phyloP scores from a whole-genome alignment of 1,140 invertebrate species.

The Drosophila auraria region DNA sequence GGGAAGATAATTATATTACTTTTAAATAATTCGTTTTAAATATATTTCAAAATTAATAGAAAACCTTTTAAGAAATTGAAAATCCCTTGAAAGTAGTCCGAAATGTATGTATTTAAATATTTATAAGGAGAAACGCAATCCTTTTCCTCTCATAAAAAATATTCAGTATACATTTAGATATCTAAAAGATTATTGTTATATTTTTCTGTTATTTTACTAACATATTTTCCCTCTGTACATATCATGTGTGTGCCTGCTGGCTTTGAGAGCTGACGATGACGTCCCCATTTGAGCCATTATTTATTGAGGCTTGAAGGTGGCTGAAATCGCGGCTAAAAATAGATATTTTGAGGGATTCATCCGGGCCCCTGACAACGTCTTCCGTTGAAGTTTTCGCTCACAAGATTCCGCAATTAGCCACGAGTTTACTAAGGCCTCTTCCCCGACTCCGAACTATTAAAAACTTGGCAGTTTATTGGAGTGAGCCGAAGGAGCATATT shows the following conservation, averaged over 20 bases:
- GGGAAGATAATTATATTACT: background rate
- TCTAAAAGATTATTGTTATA: too few relatives aligned
- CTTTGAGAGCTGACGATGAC: constrained; percentile 6
- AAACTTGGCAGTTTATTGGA: constrained; percentile 20
- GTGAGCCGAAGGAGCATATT: constrained; percentile 42
- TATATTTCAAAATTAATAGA: background rate
- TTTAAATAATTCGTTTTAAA: background rate
- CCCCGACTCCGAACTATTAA: constrained; percentile 25
- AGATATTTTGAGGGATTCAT: constrained; percentile 31
- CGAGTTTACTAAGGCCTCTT: background rate
- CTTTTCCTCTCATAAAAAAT: too few relatives aligned
- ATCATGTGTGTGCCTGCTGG: background rate
- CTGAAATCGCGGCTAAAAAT: constrained; percentile 16
- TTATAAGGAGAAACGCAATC: background rate
- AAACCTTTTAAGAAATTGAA: background rate
- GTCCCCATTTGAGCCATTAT: constrained; percentile 8
- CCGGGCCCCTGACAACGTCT: constrained; percentile 1
- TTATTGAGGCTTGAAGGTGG: constrained; percentile 5
- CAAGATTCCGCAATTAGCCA: constrained; percentile 26
- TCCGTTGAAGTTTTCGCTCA: background rate
- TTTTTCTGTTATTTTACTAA: background rate
- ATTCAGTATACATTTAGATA: too few relatives aligned
- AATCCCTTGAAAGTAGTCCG: background rate
- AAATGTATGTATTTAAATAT: background rate
- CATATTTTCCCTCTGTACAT: constrained; percentile 7